Evolutionary conservation across 2,797 vertebrate genomes (phyloP).

Genomic region (Monodelphis domestica): DNA sequence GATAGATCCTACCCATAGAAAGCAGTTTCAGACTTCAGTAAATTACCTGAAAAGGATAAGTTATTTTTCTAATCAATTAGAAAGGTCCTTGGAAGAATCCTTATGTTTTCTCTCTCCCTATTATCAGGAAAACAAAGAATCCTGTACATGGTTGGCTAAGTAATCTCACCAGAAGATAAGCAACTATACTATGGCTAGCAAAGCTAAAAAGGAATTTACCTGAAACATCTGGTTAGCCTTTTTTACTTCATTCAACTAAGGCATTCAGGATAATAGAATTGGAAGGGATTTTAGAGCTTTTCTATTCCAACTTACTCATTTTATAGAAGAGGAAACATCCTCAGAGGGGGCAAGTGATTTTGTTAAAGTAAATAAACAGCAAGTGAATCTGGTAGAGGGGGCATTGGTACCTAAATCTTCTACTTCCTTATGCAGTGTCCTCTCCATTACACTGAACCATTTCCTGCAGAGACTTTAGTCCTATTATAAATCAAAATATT

Average conservation of each 20-base stretch:
- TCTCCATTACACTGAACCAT: not conserved
- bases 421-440: not conserved
- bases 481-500: not conserved
- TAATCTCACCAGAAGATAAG: not conserved
- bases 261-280: not conserved
- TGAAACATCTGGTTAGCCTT: not conserved
- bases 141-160: not conserved
- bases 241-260: not conserved
- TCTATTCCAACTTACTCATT: not conserved
- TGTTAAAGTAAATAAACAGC: not conserved
- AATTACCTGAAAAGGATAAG: not conserved
- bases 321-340: not conserved
- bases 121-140: not conserved
- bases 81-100: not conserved
- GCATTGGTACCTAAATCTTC: not conserved
- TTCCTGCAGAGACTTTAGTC: not conserved
- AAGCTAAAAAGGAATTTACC: not conserved
- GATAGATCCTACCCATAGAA: not conserved
- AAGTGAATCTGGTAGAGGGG: not conserved
- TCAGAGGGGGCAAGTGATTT: not conserved
- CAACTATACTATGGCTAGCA: not conserved
- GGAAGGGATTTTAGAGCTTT: not conserved
- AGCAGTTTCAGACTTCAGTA: not conserved
- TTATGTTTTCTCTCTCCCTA: not conserved
- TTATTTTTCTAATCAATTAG: not conserved